phyloP scores from a whole-genome alignment of 2,113 vertebrate species.

The Corythornis vintsioides region DNA sequence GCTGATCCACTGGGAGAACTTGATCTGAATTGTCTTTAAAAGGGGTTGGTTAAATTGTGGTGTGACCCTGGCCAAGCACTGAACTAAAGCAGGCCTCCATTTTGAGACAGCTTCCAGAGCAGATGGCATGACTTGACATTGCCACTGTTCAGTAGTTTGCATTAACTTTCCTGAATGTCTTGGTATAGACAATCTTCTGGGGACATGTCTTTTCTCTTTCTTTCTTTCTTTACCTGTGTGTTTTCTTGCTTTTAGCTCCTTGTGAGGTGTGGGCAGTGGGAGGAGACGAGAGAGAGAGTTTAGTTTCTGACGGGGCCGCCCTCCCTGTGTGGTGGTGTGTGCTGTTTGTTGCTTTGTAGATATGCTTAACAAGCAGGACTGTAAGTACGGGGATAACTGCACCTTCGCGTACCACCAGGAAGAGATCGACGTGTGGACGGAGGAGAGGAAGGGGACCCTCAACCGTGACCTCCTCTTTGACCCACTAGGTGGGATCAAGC shows the following conservation, averaged over 20 bases:
- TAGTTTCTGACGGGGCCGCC: constrained; percentile 58
- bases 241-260: constrained; percentile 9
- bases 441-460: constrained; percentile 90
- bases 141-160: neutral
- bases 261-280: constrained; percentile 11
- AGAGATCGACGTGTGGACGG: constrained; percentile 96
- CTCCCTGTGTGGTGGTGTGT: constrained; percentile 66
- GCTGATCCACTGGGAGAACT: neutral
- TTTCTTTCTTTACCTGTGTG: neutral
- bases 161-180: neutral
- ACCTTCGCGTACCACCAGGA: constrained; percentile 96
- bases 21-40: neutral
- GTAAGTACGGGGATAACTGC: constrained; percentile 92
- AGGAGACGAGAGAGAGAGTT: neutral
- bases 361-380: constrained; percentile 86
- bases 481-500: constrained; percentile 74
- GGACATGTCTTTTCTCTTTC: neutral
- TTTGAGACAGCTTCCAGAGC: neutral
- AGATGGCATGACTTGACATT: neutral
- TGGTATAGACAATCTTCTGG: neutral
- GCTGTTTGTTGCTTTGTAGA: constrained; percentile 85
- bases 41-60: neutral
- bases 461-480: constrained; percentile 89
- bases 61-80: neutral
- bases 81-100: neutral